phyloP scores from a whole-genome alignment of 2,888 invertebrate genomes.

The Polymixis lichenea region DNA sequence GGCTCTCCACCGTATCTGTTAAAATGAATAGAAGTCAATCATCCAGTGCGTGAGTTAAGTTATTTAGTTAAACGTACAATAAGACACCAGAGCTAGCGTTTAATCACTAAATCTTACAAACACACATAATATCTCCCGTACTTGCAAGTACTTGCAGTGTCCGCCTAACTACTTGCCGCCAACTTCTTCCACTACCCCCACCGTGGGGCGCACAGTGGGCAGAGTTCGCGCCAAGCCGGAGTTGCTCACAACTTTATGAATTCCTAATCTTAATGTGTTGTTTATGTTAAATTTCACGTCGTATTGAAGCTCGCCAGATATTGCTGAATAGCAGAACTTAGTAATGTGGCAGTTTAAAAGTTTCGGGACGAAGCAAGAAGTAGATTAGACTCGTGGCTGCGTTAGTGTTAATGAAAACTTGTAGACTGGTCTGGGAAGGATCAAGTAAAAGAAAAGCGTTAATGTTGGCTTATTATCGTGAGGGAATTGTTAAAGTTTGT shows the following conservation, averaged over 20 bases:
- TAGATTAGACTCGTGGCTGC: conserved; percentile 31
- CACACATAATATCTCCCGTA: conserved; percentile 40
- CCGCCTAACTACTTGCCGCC: conserved; percentile 50
- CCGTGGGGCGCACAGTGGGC: conserved; percentile 19
- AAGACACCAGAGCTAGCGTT: conserved; percentile 1
- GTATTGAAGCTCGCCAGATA: conserved; percentile 53
- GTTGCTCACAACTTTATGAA: conserved; percentile 65
- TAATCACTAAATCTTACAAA: conserved; percentile 42
- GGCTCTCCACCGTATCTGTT: background rate
- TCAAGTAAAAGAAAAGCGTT: conserved; percentile 20
- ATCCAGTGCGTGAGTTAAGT: background rate
- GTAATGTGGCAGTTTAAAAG: conserved; percentile 40
- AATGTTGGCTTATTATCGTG: conserved; percentile 33
- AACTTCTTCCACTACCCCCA: conserved; percentile 49
- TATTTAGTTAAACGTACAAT: background rate
- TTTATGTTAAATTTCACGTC: conserved; percentile 66
- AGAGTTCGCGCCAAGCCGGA: conserved; percentile 44
- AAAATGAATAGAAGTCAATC: background rate
- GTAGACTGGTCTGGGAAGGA: background rate
- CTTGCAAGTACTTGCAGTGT: conserved; percentile 37
- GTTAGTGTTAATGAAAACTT: conserved; percentile 26
- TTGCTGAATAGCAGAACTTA: conserved; percentile 47
- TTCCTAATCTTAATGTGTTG: conserved; percentile 67
- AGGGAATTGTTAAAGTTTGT: conserved; percentile 38
- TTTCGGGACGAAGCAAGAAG: conserved; percentile 47